Percentiles rank a stretch among this genome's conserved stretches.
These are phyloP conservation scores for Sebastes fasciatus DNA, from an alignment of 2,113 vertebrate genomes.

Conservation along the genomic window DNA sequence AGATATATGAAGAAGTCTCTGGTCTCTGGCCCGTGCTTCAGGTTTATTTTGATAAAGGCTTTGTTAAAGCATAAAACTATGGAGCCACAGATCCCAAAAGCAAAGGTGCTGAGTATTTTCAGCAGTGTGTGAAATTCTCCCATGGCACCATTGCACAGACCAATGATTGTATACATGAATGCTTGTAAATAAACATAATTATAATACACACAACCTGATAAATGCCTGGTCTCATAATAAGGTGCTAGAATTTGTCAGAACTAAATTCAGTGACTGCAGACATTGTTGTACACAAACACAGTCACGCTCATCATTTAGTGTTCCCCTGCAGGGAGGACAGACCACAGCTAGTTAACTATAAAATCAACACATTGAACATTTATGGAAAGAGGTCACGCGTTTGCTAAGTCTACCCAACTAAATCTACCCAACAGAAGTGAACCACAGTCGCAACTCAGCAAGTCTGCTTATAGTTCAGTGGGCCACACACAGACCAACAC, in stretches of 20 bases:
- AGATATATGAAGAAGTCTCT: slow-evolving; percentile 51
- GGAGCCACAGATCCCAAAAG: slow-evolving; percentile 49
- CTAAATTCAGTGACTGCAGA: slow-evolving; percentile 65
- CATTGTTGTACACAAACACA: slow-evolving; percentile 54
- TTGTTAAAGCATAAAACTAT: slow-evolving; percentile 52
- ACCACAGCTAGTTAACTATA: slow-evolving; percentile 21
- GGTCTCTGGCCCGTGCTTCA: slow-evolving; percentile 38
- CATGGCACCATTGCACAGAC: slow-evolving; percentile 14
- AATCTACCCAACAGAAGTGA: slow-evolving; percentile 39
- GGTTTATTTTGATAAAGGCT: slow-evolving; percentile 67
- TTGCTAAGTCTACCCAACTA: slow-evolving; percentile 21
- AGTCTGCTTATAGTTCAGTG: slow-evolving; percentile 62
- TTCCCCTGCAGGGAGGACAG: slow-evolving; percentile 18
- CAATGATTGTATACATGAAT: slow-evolving; percentile 8
- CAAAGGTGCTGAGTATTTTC: slow-evolving; percentile 74
- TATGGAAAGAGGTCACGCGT: slow-evolving; percentile 30
- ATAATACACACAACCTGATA: slow-evolving; percentile 39
- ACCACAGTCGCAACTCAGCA: slow-evolving; percentile 58
- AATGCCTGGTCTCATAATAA: slow-evolving; percentile 70
- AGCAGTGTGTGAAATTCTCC: slow-evolving; percentile 66
- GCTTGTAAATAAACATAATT: slow-evolving; percentile 46
- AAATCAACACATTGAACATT: slow-evolving; percentile 37
- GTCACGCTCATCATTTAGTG: slow-evolving; percentile 23
- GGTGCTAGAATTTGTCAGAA: slow-evolving; percentile 60
- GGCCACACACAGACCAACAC: slow-evolving; percentile 70